phyloP scores from a whole-genome alignment of 92 coral and sea anemone genomes.

The Actinernus sp. region DNA sequence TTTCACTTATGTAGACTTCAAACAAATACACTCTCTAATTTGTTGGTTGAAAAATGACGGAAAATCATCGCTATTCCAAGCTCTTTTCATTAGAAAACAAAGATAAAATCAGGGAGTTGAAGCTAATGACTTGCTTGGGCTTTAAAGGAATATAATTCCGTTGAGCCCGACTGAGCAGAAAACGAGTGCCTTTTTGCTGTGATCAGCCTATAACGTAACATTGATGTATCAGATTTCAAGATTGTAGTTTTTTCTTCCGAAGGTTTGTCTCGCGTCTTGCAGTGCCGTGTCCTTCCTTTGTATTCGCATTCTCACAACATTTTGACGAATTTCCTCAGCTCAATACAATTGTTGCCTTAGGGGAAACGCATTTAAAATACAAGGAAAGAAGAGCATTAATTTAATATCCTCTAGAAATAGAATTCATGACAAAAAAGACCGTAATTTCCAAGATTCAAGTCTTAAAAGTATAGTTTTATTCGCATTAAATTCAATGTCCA shows the following conservation, averaged over 20 bases:
- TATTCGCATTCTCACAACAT: not conserved
- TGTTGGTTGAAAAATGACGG: constrained; percentile 48
- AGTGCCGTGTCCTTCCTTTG: not conserved
- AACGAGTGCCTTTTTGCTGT: constrained; percentile 1
- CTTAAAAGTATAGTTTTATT: constrained; percentile 6
- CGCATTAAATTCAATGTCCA: not conserved
- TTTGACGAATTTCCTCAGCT: constrained; percentile 1
- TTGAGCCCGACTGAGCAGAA: constrained; percentile 16
- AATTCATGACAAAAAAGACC: constrained; percentile 19
- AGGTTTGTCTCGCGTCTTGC: not conserved
- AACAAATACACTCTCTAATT: constrained; percentile 49
- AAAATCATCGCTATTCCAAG: constrained; percentile 26
- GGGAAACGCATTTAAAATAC: constrained; percentile 34
- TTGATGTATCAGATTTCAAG: constrained; percentile 23
- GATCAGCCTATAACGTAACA: too few relatives aligned
- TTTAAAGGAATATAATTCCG: not conserved
- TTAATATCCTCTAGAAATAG: constrained; percentile 27
- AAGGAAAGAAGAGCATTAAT: constrained; percentile 35
- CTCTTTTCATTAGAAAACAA: constrained; percentile 1
- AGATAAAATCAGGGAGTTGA: constrained; percentile 61
- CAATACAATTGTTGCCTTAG: not conserved
- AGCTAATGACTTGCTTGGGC: constrained; percentile 20
- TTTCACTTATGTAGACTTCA: constrained; percentile 25
- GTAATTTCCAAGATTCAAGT: constrained; percentile 16
- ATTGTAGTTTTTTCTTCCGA: not conserved